phyloP scores from a whole-genome alignment of 2,113 vertebrate species.

The Clarias macrocephalus region DNA sequence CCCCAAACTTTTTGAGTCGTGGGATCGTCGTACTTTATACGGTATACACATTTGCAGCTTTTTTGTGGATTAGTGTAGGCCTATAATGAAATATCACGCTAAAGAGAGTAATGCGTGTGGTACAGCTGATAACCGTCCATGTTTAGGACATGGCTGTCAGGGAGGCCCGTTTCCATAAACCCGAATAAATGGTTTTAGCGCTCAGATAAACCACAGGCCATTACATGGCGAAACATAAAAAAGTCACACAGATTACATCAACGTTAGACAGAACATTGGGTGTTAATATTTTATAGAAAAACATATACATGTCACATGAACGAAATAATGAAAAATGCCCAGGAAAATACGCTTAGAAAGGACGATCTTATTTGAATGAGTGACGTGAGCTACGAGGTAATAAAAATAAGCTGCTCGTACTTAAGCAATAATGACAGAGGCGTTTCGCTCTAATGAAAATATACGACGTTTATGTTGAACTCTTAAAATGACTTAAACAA shows the following conservation, averaged over 20 bases:
- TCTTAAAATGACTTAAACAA: conserved; percentile 9
- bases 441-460: conserved; percentile 24
- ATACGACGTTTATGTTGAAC: conserved; percentile 39
- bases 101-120: conserved; percentile 1
- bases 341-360: not conserved
- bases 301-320: not conserved
- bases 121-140: conserved; percentile 32
- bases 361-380: not conserved
- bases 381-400: not conserved
- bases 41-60: conserved; percentile 3
- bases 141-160: conserved; percentile 24
- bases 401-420: conserved; percentile 9
- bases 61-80: conserved; percentile 25
- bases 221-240: not conserved
- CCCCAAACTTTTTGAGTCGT: not conserved
- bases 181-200: conserved; percentile 25
- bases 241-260: not conserved
- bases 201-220: conserved; percentile 18
- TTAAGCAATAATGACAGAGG: conserved; percentile 44
- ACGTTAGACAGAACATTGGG: not conserved
- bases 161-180: conserved; percentile 28
- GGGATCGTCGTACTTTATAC: not conserved
- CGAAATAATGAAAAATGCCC: not conserved
- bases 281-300: not conserved
- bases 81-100: conserved; percentile 40